Percentiles rank a stretch among this genome's conserved stretches.
phyloP scores from a whole-genome alignment of 2,113 vertebrate species.

The Camarhynchus parvulus region DNA sequence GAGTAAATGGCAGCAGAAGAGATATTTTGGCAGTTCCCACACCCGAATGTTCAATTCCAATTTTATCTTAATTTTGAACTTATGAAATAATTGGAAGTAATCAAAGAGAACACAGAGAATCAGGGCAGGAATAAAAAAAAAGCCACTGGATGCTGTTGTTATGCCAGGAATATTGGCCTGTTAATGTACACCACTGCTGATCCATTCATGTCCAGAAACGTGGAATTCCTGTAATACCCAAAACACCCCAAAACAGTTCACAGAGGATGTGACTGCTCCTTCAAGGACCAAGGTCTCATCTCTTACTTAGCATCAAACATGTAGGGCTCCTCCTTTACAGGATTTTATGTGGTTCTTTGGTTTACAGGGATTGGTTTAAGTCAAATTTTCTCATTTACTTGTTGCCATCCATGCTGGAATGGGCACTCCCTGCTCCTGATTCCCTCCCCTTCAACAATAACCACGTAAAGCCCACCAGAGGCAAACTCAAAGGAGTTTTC shows the following conservation, averaged over 20 bases:
- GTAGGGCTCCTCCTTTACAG: not conserved
- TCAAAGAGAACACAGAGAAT: not conserved
- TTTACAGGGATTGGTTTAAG: not conserved
- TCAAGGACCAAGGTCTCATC: not conserved
- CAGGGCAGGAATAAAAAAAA: not conserved
- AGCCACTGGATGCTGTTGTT: not conserved
- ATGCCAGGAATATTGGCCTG: not conserved
- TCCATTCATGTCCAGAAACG: rapidly evolving
- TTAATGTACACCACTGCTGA: not conserved
- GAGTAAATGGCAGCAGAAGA: not conserved
- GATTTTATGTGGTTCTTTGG: not conserved
- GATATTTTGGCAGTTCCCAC: not conserved
- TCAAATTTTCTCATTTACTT: not conserved
- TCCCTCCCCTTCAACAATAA: not conserved
- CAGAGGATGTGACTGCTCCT: not conserved
- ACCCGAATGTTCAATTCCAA: not conserved
- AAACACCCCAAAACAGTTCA: not conserved
- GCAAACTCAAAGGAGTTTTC: not conserved
- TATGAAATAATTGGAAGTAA: not conserved
- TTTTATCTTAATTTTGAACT: not conserved
- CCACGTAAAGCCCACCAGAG: not conserved
- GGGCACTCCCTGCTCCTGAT: not conserved
- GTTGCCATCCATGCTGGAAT: rapidly evolving
- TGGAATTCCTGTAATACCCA: not conserved
- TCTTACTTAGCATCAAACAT: not conserved